A percentile compares a stretch with the other conserved stretches of the same genome.
Conservation (phyloP, 2,888 invertebrate genomes). For the Cantharis rustica region DNA sequence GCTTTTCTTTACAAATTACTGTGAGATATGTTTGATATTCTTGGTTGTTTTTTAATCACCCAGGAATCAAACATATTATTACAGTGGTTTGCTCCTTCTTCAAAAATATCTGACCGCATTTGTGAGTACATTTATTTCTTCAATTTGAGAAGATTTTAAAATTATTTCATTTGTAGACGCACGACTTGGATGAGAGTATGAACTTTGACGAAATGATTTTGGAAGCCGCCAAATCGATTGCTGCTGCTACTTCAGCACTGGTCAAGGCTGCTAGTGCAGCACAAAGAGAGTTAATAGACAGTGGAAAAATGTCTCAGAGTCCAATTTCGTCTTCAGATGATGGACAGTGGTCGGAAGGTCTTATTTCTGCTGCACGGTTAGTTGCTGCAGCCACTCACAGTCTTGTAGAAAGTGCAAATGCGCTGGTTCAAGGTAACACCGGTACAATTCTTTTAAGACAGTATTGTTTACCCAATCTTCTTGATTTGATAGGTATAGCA, state of each 20-base stretch:
- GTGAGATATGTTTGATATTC: conserved; percentile 99
- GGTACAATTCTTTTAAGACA: not conserved
- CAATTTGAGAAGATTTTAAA: not conserved
- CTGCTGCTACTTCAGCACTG: conserved; percentile 94
- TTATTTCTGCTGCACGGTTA: conserved; percentile 91
- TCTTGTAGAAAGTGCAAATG: conserved; percentile 96
- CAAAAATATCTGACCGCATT: not conserved
- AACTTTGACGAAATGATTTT: conserved; percentile 99
- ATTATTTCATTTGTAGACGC: conserved; percentile 43
- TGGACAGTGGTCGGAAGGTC: conserved; percentile 97
- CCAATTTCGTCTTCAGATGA: conserved; percentile 89
- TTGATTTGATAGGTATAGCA: conserved; percentile 59
- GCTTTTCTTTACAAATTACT: conserved; percentile 56
- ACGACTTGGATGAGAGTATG: conserved; percentile 91
- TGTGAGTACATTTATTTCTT: not conserved
- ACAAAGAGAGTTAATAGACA: conserved; percentile 91
- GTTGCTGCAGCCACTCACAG: conserved; percentile 98
- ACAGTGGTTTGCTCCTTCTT: conserved; percentile 62
- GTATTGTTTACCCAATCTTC: not conserved
- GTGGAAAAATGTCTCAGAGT: conserved; percentile 84
- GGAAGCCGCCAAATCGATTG: conserved; percentile 97
- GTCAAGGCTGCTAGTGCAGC: conserved; percentile 97
- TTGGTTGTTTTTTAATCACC: conserved; percentile 97
- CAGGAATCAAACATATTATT: conserved; percentile 99
- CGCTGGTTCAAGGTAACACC: conserved; percentile 81